Evolutionary conservation across 2,113 vertebrate species (phyloP), one percentile per base, ranked within the genome.

Genomic region (Sinocyclocheilus grahami): DNA sequence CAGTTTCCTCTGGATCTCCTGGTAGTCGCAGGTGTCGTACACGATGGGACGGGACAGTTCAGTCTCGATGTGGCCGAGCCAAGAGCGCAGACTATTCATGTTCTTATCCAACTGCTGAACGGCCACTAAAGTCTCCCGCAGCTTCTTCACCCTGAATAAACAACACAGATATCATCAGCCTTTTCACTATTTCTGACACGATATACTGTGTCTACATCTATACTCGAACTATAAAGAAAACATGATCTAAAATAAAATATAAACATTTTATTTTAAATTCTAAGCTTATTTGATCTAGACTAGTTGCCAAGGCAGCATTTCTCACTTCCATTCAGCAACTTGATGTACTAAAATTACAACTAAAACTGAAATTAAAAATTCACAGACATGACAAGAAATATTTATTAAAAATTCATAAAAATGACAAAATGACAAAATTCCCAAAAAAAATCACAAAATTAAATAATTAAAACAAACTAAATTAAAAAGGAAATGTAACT

Each of bases 31-130:
- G 88, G 96, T 95, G 80, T 98, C 95, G 6, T 99, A 99, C 91
- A 97, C 93, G 5, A 99, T 96, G 55, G 98, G 97, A 87, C 95
- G 96, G 86, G 97, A 97, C 71, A 99, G 94, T 91, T 98, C 97
- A 0, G 97, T 94, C 91, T 99, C 98, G 1, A 98, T 98, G 93
- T 98, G 96, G 63, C 95, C 95, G 63, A 99, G 95, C 98, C 98
- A 99, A 8, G 95, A 95, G 82, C 96, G 95, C 86, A 99, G 94
- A 91, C 91, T 96, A 91, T 92, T 97, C 98, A 99, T 98, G 86
- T 99, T 99, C 93, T 97, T 98, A 90, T 99, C 98, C 90, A 99
- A 93, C 92, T 99, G 98, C 92, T 99, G 97, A 12, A 99, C 96
- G 0, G 98, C 98, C 78, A 97, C 95, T 11, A 99, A 94, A 0